These are phyloP conservation scores for Oreochromis niloticus DNA, from an alignment of 2,113 vertebrate genomes.

Conservation along the genomic window DNA sequence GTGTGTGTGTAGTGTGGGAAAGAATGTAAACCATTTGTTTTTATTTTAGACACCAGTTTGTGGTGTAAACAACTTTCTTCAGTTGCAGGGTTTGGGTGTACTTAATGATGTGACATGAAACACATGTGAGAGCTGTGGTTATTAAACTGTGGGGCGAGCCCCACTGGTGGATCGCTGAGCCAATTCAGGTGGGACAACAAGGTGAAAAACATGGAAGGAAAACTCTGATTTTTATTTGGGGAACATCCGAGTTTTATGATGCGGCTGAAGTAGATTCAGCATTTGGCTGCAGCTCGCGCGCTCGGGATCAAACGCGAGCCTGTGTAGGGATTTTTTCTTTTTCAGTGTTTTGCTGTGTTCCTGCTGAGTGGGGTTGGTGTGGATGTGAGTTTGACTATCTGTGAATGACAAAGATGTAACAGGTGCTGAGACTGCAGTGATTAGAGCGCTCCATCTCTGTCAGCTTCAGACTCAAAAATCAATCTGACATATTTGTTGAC, in stretches of 20 bases:
- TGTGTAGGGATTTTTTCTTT: background rate
- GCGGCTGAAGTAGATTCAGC: background rate
- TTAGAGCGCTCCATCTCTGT: background rate
- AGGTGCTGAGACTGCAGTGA: background rate
- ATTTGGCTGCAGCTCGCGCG: background rate
- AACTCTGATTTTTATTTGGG: too few species aligned
- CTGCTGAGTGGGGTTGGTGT: background rate
- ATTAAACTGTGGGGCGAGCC: background rate
- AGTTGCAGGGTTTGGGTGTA: slow-evolving; percentile 1
- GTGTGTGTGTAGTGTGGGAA: background rate
- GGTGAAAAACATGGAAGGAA: background rate
- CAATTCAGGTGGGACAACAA: background rate
- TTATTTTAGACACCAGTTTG: slow-evolving; percentile 12
- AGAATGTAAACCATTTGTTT: slow-evolving; percentile 38
- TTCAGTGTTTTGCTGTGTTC: background rate
- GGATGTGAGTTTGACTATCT: background rate
- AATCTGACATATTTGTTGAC: background rate
- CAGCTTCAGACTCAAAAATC: background rate
- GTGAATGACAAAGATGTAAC: background rate
- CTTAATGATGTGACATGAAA: background rate
- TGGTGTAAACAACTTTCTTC: slow-evolving; percentile 53
- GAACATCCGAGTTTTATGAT: background rate
- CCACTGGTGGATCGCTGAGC: background rate
- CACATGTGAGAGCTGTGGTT: background rate
- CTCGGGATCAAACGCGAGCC: background rate